These are phyloP conservation scores for Drosophila infuscata DNA, from an alignment of 2,888 invertebrate genomes.

Conservation along the genomic window DNA sequence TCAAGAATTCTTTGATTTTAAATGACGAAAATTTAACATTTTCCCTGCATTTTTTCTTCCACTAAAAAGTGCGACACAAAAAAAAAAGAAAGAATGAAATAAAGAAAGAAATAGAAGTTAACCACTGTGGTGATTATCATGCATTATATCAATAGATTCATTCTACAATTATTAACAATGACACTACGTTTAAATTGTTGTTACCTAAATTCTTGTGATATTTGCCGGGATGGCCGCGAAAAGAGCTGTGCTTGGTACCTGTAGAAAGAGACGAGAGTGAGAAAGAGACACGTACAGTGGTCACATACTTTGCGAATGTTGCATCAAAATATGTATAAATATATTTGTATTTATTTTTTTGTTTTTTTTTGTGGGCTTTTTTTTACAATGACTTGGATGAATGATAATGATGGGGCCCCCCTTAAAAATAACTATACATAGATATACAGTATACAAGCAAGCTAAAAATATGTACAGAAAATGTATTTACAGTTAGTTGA, in stretches of 20 bases:
- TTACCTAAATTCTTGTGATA: conserved; percentile 85
- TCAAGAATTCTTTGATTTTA: background rate
- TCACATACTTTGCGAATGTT: conserved; percentile 34
- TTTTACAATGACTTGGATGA: conserved; percentile 46
- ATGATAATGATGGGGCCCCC: conserved; percentile 10
- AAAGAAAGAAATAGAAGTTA: background rate
- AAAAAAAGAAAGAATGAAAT: background rate
- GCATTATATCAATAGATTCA: conserved; percentile 43
- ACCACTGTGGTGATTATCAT: conserved; percentile 30
- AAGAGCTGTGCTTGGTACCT: conserved; percentile 84
- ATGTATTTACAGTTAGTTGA: conserved; percentile 67
- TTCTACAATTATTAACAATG: conserved; percentile 63
- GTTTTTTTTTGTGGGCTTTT: conserved; percentile 19
- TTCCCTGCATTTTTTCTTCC: background rate
- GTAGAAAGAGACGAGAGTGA: conserved; percentile 68
- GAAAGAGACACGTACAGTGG: conserved; percentile 24
- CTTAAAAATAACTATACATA: conserved; percentile 19
- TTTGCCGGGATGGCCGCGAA: conserved; percentile 84
- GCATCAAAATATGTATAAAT: conserved; percentile 35
- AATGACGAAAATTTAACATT: background rate
- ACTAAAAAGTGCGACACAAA: background rate
- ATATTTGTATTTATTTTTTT: conserved; percentile 5
- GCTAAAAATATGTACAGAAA: conserved; percentile 34
- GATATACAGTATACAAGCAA: conserved; percentile 20
- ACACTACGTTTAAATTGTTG: conserved; percentile 63